These are phyloP conservation scores for Lasioglossum calceatum DNA, from an alignment of 2,888 invertebrate species.

Conservation along the genomic window DNA sequence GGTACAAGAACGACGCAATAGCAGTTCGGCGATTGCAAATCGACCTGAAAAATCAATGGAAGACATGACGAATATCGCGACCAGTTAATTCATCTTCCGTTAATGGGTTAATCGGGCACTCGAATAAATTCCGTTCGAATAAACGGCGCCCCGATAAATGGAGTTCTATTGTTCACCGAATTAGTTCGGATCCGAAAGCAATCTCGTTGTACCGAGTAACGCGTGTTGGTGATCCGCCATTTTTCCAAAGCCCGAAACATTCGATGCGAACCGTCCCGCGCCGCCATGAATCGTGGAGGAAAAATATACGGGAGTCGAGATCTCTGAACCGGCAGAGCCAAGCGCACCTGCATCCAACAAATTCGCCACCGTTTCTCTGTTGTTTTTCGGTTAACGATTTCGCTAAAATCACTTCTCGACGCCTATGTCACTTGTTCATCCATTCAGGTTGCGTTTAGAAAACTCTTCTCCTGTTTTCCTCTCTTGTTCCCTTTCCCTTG, in stretches of 20 bases:
- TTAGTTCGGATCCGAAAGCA: background rate
- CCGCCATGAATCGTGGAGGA: background rate
- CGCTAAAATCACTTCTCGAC: background rate
- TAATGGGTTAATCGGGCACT: background rate
- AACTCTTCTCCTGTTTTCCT: background rate
- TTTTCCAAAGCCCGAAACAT: background rate
- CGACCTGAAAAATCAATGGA: background rate
- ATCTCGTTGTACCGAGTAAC: background rate
- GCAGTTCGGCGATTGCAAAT: background rate
- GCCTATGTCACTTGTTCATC: background rate
- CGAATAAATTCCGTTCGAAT: background rate
- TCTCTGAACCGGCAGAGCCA: background rate
- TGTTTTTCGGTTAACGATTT: background rate
- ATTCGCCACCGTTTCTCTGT: background rate
- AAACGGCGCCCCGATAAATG: background rate
- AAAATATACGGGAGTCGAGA: background rate
- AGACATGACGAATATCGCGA: background rate
- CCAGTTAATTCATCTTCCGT: background rate
- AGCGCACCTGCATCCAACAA: conserved; percentile 2
- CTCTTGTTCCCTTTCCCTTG: background rate
- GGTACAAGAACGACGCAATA: background rate
- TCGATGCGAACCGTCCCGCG: background rate
- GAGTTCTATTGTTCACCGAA: background rate
- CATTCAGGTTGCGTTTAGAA: background rate
- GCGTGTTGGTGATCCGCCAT: conserved; percentile 6